These are phyloP conservation scores for Archips xylosteana DNA, from an alignment of 2,888 invertebrate species.

Conservation along the genomic window DNA sequence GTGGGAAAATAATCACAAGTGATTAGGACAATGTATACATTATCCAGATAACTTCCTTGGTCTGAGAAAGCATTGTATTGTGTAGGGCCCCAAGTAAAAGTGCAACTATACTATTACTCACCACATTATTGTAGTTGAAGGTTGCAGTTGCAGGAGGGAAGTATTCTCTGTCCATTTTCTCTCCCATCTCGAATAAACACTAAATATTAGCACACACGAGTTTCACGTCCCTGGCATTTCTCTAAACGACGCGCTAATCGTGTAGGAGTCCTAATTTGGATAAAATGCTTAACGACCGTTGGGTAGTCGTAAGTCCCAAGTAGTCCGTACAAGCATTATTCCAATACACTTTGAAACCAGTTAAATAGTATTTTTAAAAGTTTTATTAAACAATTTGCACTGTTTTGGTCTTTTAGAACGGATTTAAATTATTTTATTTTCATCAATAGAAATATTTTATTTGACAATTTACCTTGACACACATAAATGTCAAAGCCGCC, in stretches of 20 bases:
- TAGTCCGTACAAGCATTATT: conserved; percentile 72
- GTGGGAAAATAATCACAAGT: background rate
- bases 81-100: conserved; percentile 27
- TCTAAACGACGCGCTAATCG: conserved; percentile 46
- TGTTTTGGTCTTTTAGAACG: conserved; percentile 7
- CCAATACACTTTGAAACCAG: conserved; percentile 22
- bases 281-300: conserved; percentile 56
- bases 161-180: conserved; percentile 77
- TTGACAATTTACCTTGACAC: conserved; percentile 70
- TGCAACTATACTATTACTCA: conserved; percentile 57
- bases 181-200: conserved; percentile 66
- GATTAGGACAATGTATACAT: background rate
- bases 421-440: conserved; percentile 1
- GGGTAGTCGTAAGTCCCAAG: conserved; percentile 53
- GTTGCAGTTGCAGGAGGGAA: conserved; percentile 74
- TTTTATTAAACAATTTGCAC: conserved; percentile 10
- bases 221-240: conserved; percentile 51
- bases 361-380: conserved; percentile 16
- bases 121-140: conserved; percentile 83
- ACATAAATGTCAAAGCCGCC: conserved; percentile 60
- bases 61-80: background rate
- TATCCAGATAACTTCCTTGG: background rate
- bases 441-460: conserved; percentile 29
- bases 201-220: conserved; percentile 53
- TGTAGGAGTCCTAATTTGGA: conserved; percentile 47